Base-by-base conservation (phyloP, 2,888 invertebrate genomes). In the Phytoseiulus persimilis region DNA sequence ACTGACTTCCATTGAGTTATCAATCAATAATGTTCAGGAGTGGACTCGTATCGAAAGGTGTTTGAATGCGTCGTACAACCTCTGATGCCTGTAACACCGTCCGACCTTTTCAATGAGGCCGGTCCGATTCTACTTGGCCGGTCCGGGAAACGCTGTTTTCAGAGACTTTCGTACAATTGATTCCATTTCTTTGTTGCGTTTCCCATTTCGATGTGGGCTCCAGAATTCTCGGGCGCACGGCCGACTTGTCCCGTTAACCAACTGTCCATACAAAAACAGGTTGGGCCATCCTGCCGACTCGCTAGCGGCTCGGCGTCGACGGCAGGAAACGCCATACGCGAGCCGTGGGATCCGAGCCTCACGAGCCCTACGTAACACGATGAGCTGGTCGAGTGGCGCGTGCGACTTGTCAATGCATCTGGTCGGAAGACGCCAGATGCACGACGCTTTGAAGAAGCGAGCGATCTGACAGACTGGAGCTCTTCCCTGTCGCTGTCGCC, bases 191-290 rank as follows among this genome's bases (percentile, higher is more conserved):
- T 39, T 39, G 5, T 39, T n/a, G n/a, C n/a, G n/a, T 39, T 39
- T 39, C 39, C 9, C 39, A 9, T 39, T 39, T 39, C 39, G 39
- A 39, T 6, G 5, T 39, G 39, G 39, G 39, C 9, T 14, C 65
- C 23, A 18, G 18, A 65, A 14, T 28, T 65, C 28, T 65, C 14
- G 65, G 28, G 65, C 65, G 65, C 65, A 65, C 28, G 65, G 65
- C 14, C 65, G 65, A 28, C 65, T 65, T 65, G 65, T 65, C 65
- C 65, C 65, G 65, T 65, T 65, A 65, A 65, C 65, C 65, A 65
- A 65, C 65, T 65, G 65, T 65, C 65, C 65, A 65, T 65, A 65
- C 65, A 65, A 65, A 65, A 65, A 65, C 65, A 65, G 65, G 65
- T 65, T 65, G 18, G 65, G 65, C 65, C 65, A 65, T 65, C 65